These are phyloP conservation scores for Popillia japonica DNA, from an alignment of 1,140 invertebrate genomes.

Conservation along the genomic window DNA sequence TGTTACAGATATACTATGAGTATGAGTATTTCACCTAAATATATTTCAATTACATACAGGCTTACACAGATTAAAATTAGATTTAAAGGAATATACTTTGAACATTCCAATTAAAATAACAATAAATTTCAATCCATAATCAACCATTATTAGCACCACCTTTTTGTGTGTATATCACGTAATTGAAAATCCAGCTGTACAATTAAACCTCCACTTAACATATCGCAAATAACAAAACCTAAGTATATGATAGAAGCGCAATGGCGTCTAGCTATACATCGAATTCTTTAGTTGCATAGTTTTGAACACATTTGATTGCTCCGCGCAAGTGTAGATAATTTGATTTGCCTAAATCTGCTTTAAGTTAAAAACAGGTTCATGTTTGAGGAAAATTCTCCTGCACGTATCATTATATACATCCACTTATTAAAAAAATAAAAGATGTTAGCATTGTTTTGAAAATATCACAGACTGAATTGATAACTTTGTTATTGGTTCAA, in stretches of 20 bases:
- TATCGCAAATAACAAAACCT: too few species aligned
- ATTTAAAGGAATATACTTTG: too few species aligned
- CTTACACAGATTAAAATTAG: too few species aligned
- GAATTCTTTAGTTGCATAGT: background rate
- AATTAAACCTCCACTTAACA: too few species aligned
- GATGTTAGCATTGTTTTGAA: background rate
- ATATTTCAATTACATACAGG: too few species aligned
- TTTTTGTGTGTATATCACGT: too few species aligned
- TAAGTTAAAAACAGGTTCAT: too few species aligned
- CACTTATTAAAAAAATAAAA: background rate
- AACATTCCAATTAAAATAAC: background rate
- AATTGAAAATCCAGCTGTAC: too few species aligned
- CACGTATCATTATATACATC: background rate
- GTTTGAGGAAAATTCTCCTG: background rate
- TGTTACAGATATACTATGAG: too few species aligned
- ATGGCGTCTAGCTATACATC: background rate
- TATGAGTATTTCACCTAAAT: too few species aligned
- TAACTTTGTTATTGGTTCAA: background rate
- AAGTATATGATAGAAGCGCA: background rate
- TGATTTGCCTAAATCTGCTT: too few species aligned
- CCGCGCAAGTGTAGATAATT: background rate
- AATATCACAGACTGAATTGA: background rate
- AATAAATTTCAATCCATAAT: background rate
- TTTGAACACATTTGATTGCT: slow-evolving; percentile 18
- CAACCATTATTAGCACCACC: slow-evolving; percentile 7